Evolutionary conservation across 2,888 invertebrate genomes (phyloP), one percentile per base, ranked within the genome.

Genomic region (Tuta absoluta): DNA sequence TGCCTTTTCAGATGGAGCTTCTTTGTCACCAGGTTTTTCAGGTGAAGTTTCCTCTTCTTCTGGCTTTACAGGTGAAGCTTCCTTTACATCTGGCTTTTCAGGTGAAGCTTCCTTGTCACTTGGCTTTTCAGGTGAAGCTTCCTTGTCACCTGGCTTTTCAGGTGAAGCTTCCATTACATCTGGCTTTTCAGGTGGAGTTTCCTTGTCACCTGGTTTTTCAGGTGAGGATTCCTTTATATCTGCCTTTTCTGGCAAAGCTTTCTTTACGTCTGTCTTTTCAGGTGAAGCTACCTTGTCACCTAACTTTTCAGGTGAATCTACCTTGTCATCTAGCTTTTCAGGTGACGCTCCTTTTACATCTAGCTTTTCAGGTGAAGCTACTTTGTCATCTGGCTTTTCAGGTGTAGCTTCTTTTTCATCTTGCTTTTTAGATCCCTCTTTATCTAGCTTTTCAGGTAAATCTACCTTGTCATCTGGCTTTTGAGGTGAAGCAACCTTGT

Each of bases 21-120:
- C 64, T 23, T 64, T 68, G 2, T 65, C 0, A 21, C 19, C 1
- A 0, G 63, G 62, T 10, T 28, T 24, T 0, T 37, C 38, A 19
- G 21, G 58, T 11, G 37, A 19, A 14, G 38, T 2, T 2, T 2
- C 24, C 8, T 33, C 8, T 10, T 33, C 33, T 8, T 33, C 10
- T 33, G 4, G 33, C 10, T 33, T 33, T 8, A 8, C 33, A 33
- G 57, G 19, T n/a, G 68, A 73, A 0, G 63, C 62, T 4, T 17
- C 48, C 8, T 67, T 71, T 0, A 71, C 68, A 3, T 67, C 69
- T 7, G 67, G 14, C 23, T 41, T 60, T 14, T 63, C 64, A 5
- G 65, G 21, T 0, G 37, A 12, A 10, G 51, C 59, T 2, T 5
- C 8, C 33, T 33, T 33, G 10, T 33, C 33, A 33, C 1, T 19